Percentiles rank a stretch among this genome's conserved stretches.
Evolutionary conservation across 2,113 vertebrate species (phyloP).

Genomic region (Psilopsiagon aymara): DNA sequence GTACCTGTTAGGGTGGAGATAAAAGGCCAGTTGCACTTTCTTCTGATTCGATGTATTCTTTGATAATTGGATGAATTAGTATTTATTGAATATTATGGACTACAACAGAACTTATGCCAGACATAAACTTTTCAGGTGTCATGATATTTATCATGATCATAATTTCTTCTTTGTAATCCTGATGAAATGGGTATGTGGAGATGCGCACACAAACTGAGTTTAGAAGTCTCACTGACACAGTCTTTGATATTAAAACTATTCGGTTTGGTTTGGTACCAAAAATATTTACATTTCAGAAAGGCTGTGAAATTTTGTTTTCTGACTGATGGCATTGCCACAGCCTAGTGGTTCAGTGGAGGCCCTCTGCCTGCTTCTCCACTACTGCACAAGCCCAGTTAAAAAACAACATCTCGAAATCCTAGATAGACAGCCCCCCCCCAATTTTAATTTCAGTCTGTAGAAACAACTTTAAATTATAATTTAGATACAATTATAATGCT

Average conservation of each 20-base stretch:
- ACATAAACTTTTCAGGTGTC: background rate
- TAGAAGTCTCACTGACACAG: background rate
- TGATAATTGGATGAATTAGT: background rate
- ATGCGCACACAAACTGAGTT: no score
- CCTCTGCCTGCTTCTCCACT: background rate
- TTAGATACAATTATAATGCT: background rate
- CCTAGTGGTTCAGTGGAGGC: background rate
- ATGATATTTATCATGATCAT: background rate
- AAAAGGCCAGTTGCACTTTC: background rate
- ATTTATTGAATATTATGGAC: background rate
- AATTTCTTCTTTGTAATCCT: background rate
- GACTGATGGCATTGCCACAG: background rate
- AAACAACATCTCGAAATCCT: background rate
- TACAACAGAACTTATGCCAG: background rate
- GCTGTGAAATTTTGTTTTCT: background rate
- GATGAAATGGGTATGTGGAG: background rate
- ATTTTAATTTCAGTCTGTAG: background rate
- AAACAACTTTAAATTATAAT: background rate
- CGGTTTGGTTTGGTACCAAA: background rate
- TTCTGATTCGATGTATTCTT: background rate
- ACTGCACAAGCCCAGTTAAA: accelerated
- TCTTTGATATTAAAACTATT: background rate
- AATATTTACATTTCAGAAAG: background rate
- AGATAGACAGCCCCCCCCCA: accelerated
- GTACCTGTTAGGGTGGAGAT: background rate